Evolutionary conservation across 2,888 invertebrate species (phyloP).

Genomic region (Pardosa pseudoannulata): DNA sequence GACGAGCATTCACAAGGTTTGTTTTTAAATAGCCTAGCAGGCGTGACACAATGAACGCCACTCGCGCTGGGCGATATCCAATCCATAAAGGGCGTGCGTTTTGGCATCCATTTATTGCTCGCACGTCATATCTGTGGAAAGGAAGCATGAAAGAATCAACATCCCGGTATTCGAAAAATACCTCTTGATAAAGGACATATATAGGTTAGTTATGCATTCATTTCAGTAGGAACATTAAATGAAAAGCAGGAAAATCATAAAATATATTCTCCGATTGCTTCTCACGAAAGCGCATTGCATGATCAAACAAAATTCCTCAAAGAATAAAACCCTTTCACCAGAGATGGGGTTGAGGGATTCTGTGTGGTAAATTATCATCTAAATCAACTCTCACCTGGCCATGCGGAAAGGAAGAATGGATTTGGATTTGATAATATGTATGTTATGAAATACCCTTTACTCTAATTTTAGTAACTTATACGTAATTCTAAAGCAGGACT

Average conservation of each 20-base stretch:
- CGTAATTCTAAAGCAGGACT: too few species aligned
- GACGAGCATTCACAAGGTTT: neutral
- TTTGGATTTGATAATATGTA: too few species aligned
- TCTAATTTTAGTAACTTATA: too few species aligned
- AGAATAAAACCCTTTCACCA: too few species aligned
- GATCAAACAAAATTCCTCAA: too few species aligned
- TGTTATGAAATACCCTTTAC: too few species aligned
- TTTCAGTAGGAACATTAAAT: neutral
- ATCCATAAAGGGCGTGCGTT: neutral
- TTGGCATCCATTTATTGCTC: neutral
- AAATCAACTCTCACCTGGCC: too few species aligned
- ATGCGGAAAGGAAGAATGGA: too few species aligned
- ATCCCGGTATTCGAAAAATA: neutral
- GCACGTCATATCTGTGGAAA: neutral
- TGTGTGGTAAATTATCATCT: too few species aligned
- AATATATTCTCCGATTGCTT: neutral
- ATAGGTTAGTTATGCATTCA: slow-evolving; percentile 3
- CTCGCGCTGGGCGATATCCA: neutral
- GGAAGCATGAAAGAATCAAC: neutral
- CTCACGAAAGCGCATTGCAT: neutral
- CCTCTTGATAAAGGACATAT: neutral
- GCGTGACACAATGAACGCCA: neutral
- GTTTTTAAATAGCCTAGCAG: neutral
- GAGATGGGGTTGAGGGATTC: too few species aligned
- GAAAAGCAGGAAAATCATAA: neutral